Evolutionary conservation across 2,888 invertebrate species (phyloP), one percentile per base, ranked within the genome.

Genomic region (Drosophila prolongata): DNA sequence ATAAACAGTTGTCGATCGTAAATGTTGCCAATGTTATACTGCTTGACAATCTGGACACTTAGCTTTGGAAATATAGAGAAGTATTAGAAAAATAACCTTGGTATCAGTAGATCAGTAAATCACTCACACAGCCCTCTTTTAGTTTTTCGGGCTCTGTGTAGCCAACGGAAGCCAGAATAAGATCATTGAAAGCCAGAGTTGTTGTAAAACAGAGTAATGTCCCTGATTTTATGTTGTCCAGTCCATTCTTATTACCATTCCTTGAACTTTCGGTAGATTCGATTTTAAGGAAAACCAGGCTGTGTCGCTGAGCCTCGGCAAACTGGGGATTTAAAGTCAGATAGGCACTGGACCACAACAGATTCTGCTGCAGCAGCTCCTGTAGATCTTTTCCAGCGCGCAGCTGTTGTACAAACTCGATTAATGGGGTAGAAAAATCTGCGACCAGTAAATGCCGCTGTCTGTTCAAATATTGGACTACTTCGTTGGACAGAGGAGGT

Each of bases 401-500:
- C 10, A 90, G 46, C n/a, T 72, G 71, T 8, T 68, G 38, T 1
- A 90, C 80, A 13, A 80, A 80, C 84, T 95, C 94, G 38, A 96
- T 92, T 27, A 98, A 90, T 0, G 97, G 96, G 16, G 94, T 93
- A 37, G 96, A 93, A 87, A 96, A 97, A 91, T 98, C 97, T 92
- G 97, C 97, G 37, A 96, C 92, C 53, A 97, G 89, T 38, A 97
- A 92, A 40, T 95, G 94, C 87, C 96, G 96, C 78, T 97, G 97
- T n/a, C 95, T 93, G 79, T 96, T 95, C 27, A 98, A 92, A 89
- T 98, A 98, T 83, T 96, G 95, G 0, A 76, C 35, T 1, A 72
- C 69, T 34, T 73, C 47, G 10, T 24, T 44, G 1, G 42, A 19
- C 9, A 2, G 14, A 1, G 57, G 2, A 6, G 46, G 94, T 91